Evolutionary conservation across 1,140 invertebrate genomes (phyloP).

Genomic region (Drosophila nikananu): DNA sequence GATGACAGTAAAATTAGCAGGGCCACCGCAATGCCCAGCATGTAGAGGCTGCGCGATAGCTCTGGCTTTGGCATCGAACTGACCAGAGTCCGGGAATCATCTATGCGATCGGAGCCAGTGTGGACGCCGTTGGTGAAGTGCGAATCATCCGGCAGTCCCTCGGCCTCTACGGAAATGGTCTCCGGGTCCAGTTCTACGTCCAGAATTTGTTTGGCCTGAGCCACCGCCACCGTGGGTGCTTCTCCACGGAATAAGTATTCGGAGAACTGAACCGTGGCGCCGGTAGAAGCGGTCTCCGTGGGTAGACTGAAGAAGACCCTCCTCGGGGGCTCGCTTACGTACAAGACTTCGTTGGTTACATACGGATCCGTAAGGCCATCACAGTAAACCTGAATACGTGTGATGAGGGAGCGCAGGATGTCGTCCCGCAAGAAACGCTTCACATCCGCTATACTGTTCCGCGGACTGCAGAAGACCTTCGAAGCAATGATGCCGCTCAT

Average conservation of each 20-base stretch:
- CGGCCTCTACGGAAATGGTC: slow-evolving; percentile 64
- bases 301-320: slow-evolving; percentile 77
- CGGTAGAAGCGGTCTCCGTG: slow-evolving; percentile 16
- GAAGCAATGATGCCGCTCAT: slow-evolving; percentile 74
- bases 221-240: slow-evolving; percentile 72
- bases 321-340: slow-evolving; percentile 78
- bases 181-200: slow-evolving; percentile 76
- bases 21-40: slow-evolving; percentile 76
- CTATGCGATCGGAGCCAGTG: slow-evolving; percentile 13
- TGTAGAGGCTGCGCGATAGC: slow-evolving; percentile 73
- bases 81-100: slow-evolving; percentile 27
- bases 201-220: slow-evolving; percentile 80
- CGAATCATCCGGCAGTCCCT: slow-evolving; percentile 71
- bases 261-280: slow-evolving; percentile 68
- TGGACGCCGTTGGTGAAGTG: slow-evolving; percentile 34
- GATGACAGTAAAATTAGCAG: slow-evolving; percentile 72
- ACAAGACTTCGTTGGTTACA: slow-evolving; percentile 64
- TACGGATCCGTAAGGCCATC: slow-evolving; percentile 80
- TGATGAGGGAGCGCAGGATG: slow-evolving; percentile 76
- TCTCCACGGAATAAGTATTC: slow-evolving; percentile 83
- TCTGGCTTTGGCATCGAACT: slow-evolving; percentile 75
- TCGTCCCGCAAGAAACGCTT: slow-evolving; percentile 79
- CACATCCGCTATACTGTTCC: slow-evolving; percentile 73
- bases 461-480: slow-evolving; percentile 71
- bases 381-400: slow-evolving; percentile 82